A percentile compares a stretch with the other conserved stretches of the same genome.
phyloP scores from a whole-genome alignment of 64 coral and sea anemone genomes.

The Catalaphyllia jardinei region DNA sequence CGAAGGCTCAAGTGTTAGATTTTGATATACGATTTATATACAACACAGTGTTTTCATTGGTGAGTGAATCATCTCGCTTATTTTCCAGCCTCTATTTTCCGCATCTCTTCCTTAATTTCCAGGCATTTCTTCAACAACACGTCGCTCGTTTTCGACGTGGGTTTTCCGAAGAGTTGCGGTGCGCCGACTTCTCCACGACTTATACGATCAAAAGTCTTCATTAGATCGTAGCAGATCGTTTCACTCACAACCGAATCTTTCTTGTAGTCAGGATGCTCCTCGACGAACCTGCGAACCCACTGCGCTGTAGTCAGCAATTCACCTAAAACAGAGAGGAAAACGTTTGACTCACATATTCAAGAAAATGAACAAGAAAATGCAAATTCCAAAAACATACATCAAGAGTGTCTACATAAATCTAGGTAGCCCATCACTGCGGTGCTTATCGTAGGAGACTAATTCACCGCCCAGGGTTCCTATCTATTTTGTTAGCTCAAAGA shows the following conservation, averaged over 20 bases:
- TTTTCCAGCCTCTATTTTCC: slow-evolving; percentile 61
- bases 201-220: slow-evolving; percentile 79
- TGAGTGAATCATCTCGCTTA: not conserved
- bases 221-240: slow-evolving; percentile 87
- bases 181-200: slow-evolving; percentile 64
- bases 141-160: slow-evolving; percentile 72
- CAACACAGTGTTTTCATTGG: not conserved
- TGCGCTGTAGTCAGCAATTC: slow-evolving; percentile 95
- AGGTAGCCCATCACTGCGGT: too few relatives aligned
- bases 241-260: slow-evolving; percentile 92
- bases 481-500: too few relatives aligned
- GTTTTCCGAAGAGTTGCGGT: slow-evolving; percentile 85
- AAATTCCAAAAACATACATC: too few relatives aligned
- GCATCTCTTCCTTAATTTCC: slow-evolving; percentile 75
- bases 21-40: not conserved
- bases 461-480: too few relatives aligned
- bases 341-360: not conserved
- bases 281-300: slow-evolving; percentile 89
- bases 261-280: slow-evolving; percentile 82
- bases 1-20: not conserved
- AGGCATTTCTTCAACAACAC: slow-evolving; percentile 75
- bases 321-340: slow-evolving; percentile 38
- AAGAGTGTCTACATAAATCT: too few relatives aligned
- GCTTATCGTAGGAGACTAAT: too few relatives aligned
- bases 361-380: too few relatives aligned